phyloP scores from a whole-genome alignment of 1,140 invertebrate genomes.

The Drosophila tristis region DNA sequence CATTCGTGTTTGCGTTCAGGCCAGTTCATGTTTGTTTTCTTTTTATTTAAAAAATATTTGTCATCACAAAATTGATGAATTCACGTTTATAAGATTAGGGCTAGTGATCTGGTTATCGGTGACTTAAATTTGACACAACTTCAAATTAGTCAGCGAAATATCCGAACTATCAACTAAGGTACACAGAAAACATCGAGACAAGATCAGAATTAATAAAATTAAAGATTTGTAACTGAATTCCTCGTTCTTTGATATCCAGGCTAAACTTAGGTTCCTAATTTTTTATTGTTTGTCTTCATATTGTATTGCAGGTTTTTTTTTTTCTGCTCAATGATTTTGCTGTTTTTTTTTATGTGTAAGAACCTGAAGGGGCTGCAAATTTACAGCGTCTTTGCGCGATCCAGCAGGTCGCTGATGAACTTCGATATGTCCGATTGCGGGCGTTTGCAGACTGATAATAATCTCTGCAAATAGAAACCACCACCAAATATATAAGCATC shows the following conservation, averaged over 20 bases:
- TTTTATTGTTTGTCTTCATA: slow-evolving; percentile 62
- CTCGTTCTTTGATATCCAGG: slow-evolving; percentile 60
- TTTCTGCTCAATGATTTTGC: slow-evolving; percentile 54
- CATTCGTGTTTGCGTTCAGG: slow-evolving; percentile 40
- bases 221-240: slow-evolving; percentile 49
- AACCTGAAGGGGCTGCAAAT: slow-evolving; percentile 19
- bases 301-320: slow-evolving; percentile 34
- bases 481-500: neutral
- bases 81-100: slow-evolving; percentile 66
- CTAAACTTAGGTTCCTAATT: slow-evolving; percentile 71
- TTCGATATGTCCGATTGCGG: slow-evolving; percentile 94
- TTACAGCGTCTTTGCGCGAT: slow-evolving; percentile 93
- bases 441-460: slow-evolving; percentile 92
- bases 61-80: slow-evolving; percentile 81
- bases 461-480: slow-evolving; percentile 86
- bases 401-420: slow-evolving; percentile 95
- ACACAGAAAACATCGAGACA: slow-evolving; percentile 29
- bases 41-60: slow-evolving; percentile 51
- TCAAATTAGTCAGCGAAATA: slow-evolving; percentile 50
- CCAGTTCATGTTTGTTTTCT: slow-evolving; percentile 31
- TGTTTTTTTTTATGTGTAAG: slow-evolving; percentile 5
- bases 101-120: slow-evolving; percentile 59
- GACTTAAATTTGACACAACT: slow-evolving; percentile 57
- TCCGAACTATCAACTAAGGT: slow-evolving; percentile 28
- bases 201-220: slow-evolving; percentile 24